Evolutionary conservation across 2,888 invertebrate species (phyloP).

Genomic region (Spilosoma lubricipeda): DNA sequence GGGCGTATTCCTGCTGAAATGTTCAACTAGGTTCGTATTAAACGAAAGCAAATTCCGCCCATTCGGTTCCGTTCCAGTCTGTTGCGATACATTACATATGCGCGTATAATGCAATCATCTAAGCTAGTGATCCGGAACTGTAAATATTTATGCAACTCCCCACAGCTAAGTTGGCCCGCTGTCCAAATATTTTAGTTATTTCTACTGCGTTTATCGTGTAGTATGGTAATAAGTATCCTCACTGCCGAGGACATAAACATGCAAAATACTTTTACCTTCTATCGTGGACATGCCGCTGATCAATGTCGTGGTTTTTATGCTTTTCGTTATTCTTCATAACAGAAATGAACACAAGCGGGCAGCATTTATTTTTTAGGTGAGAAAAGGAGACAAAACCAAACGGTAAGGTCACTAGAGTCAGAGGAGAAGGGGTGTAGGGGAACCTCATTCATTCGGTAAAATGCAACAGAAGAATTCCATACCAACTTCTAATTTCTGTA

Average conservation of each 20-base stretch:
- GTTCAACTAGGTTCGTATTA: constrained; percentile 37
- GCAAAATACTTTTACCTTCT: neutral
- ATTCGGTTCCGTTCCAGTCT: constrained; percentile 56
- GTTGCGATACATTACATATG: constrained; percentile 63
- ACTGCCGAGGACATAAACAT: neutral
- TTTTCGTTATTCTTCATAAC: neutral
- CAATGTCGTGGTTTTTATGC: neutral
- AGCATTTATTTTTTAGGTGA: too few species aligned
- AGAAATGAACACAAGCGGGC: neutral
- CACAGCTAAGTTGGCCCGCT: constrained; percentile 13
- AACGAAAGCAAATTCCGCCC: constrained; percentile 55
- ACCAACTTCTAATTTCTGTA: too few species aligned
- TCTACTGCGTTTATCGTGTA: constrained; percentile 7
- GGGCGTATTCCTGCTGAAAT: constrained; percentile 39
- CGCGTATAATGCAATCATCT: constrained; percentile 75
- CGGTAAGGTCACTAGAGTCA: too few species aligned
- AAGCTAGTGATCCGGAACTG: constrained; percentile 72
- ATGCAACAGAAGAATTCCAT: too few species aligned
- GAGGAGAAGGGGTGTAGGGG: too few species aligned
- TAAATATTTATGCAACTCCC: constrained; percentile 71
- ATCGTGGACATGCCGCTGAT: neutral
- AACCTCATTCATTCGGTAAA: too few species aligned
- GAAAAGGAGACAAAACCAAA: too few species aligned
- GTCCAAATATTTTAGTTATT: constrained; percentile 25
- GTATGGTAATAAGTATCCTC: neutral